Evolutionary conservation across 2,797 vertebrate species (phyloP).

Genomic region (Todus mexicanus): DNA sequence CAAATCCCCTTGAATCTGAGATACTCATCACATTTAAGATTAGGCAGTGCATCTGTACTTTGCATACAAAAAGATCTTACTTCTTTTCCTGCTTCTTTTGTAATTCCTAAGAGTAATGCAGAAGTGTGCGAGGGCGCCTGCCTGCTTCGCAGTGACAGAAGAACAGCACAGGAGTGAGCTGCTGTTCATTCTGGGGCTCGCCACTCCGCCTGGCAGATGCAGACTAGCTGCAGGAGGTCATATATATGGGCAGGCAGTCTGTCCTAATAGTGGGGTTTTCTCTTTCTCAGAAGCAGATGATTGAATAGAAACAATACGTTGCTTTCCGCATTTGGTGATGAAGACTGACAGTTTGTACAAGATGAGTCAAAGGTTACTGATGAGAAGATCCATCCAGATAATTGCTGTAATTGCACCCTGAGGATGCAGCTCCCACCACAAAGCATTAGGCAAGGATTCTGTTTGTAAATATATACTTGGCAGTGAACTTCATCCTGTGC

Average conservation of each 20-base stretch:
- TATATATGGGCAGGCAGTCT: not conserved
- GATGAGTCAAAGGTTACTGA: slow-evolving; percentile 53
- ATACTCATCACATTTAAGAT: no score
- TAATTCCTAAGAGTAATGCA: not conserved
- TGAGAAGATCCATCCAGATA: slow-evolving; percentile 61
- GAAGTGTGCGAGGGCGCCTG: not conserved
- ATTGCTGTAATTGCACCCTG: slow-evolving; percentile 57
- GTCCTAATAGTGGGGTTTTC: not conserved
- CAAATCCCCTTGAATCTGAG: not conserved
- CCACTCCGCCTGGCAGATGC: not conserved
- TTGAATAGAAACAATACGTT: not conserved
- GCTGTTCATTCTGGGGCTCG: not conserved
- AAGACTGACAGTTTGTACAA: slow-evolving; percentile 21
- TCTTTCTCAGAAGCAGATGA: not conserved
- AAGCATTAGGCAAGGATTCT: not conserved
- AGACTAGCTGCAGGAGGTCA: not conserved
- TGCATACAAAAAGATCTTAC: accelerated
- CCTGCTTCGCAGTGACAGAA: not conserved
- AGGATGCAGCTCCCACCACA: slow-evolving; percentile 17
- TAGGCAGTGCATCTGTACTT: not conserved
- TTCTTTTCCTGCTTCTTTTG: not conserved
- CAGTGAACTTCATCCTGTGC: not conserved
- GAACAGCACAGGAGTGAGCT: not conserved
- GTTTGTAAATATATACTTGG: not conserved
- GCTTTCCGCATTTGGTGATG: not conserved